Evolutionary conservation across 1,140 invertebrate species (phyloP), one percentile per base, ranked within the genome.

Genomic region (Drosophila pseudoobscura): DNA sequence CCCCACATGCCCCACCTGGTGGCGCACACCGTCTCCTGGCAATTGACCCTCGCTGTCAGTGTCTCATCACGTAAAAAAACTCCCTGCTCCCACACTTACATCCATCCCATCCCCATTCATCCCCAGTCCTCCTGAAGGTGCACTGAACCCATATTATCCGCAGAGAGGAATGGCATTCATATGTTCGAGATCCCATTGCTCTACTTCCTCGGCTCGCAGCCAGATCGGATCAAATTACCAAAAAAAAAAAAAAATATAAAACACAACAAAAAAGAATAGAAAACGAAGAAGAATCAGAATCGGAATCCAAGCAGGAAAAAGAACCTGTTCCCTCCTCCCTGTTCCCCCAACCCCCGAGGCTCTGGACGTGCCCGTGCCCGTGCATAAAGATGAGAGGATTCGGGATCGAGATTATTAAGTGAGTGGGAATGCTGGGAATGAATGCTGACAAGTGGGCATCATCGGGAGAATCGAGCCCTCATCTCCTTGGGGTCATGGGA

Each of bases 261-360:
- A 58, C 20, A 20, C 20, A 1, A 20, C 20, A 35, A 46, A 26
- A 53, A 7, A 35, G 45, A 22, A 41, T 41, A 44, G 4, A 1
- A 24, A 43, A 8, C 35, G 43, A 46, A 52, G 39, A 61, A 45
- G 20, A 52, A 52, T 47, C 24, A 29, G 54, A 79, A 70, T 26
- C 24, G 5, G 24, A 26, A 26, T 58, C 43, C 29, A 51, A 46
- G 73, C 80, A 84, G 78, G 82, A 85, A 87, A 75, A 88, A 82
- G 74, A 87, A 87, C 82, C 82, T 87, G 82, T 87, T 87, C 80
- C 58, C 35, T 59, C 69, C n/a, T n/a, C n/a, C n/a, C n/a, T n/a
- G n/a, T n/a, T n/a, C n/a, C 39, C 8, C 24, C 17, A 8, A 35
- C 7, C 15, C 4, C 29, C 41, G 26, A 31, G 22, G 41, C 22